phyloP scores from a whole-genome alignment of 2,113 vertebrate species.

The Corythoichthys haematopterus region DNA sequence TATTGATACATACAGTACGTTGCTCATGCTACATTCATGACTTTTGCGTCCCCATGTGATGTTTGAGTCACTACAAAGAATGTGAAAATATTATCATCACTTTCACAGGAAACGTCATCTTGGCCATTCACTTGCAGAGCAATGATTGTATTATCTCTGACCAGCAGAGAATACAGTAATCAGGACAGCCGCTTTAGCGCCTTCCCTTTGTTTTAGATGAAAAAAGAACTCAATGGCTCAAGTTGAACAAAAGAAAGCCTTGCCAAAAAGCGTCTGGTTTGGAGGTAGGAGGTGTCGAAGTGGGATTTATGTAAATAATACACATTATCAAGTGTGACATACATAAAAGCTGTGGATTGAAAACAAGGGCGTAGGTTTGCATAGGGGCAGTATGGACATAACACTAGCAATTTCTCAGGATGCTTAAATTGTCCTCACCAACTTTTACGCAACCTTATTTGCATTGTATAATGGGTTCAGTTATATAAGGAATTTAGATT shows the following conservation, averaged over 20 bases:
- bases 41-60: not conserved
- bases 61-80: conserved; percentile 22
- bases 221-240: conserved; percentile 4
- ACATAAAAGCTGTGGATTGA: conserved; percentile 31
- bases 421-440: no score
- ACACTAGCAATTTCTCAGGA: no score
- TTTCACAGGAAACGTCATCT: conserved; percentile 2
- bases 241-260: not conserved
- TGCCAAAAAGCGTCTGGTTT: not conserved
- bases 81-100: conserved; percentile 19
- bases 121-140: not conserved
- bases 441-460: no score
- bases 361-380: not conserved
- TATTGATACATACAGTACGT: no score
- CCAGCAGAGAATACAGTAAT: not conserved
- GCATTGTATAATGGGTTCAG: no score
- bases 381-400: no score
- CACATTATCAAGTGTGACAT: conserved; percentile 9
- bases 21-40: not conserved
- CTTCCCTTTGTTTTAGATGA: conserved; percentile 15
- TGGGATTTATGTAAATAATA: not conserved
- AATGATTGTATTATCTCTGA: conserved; percentile 15
- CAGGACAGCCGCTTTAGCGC: not conserved
- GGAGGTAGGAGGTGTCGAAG: not conserved
- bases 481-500: no score